Conservation (phyloP, 2,113 vertebrate species). For the Gnathonemus echidnorhynchus region DNA sequence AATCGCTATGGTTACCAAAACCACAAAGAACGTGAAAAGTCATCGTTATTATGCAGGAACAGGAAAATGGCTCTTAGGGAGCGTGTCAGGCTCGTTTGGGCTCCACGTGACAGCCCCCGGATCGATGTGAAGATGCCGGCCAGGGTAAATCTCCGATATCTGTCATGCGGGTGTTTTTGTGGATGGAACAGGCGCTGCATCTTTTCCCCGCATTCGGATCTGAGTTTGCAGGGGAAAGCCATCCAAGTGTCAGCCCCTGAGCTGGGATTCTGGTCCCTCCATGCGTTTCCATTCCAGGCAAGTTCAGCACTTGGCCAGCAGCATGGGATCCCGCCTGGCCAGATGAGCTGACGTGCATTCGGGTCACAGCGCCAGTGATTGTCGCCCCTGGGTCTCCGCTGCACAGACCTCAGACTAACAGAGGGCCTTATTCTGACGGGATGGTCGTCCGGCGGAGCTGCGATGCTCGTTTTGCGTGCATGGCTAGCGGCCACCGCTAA, state of each 20-base stretch:
- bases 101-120: neutral
- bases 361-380: neutral
- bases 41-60: constrained; percentile 19
- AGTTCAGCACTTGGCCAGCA: constrained; percentile 18
- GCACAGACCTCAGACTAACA: neutral
- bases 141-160: constrained; percentile 11
- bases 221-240: constrained; percentile 28
- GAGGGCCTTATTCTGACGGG: neutral
- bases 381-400: neutral
- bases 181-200: constrained; percentile 15
- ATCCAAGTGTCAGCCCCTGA: constrained; percentile 37
- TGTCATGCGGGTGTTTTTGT: constrained; percentile 28
- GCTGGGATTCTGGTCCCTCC: constrained; percentile 25
- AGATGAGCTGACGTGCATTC: neutral
- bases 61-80: constrained; percentile 18
- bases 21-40: constrained; percentile 23
- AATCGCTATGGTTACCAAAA: constrained; percentile 28
- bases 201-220: constrained; percentile 21
- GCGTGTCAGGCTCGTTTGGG: constrained; percentile 12
- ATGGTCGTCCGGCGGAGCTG: neutral
- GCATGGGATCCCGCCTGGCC: neutral
- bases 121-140: constrained; percentile 16
- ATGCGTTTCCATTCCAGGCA: constrained; percentile 24
- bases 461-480: neutral
- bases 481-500: neutral